A percentile compares a stretch with the other conserved stretches of the same genome.
phyloP scores from a whole-genome alignment of 2,797 vertebrate genomes.

The Sebastes reedi region DNA sequence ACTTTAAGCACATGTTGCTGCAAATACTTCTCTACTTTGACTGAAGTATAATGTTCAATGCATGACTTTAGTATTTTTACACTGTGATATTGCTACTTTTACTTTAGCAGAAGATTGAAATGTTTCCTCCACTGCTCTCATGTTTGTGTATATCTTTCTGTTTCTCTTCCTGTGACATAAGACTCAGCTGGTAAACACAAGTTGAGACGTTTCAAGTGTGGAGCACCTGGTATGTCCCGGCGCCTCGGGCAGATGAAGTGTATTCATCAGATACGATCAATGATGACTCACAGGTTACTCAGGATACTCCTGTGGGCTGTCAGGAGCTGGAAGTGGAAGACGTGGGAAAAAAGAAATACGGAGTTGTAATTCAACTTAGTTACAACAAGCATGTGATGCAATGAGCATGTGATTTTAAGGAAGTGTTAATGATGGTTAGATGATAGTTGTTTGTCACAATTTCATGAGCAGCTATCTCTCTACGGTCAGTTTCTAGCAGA shows the following conservation, averaged over 20 bases:
- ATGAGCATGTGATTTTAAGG: background rate
- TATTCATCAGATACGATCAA: background rate
- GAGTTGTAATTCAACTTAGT: background rate
- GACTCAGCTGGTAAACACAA: conserved; percentile 26
- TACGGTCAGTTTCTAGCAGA: background rate
- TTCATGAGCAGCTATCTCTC: background rate
- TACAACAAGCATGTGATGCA: background rate
- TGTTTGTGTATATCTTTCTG: background rate
- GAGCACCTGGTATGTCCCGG: background rate
- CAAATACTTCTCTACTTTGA: background rate
- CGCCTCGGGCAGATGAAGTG: background rate
- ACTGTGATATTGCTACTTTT: background rate
- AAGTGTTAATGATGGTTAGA: background rate
- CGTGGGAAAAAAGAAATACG: accelerated
- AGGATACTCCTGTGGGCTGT: background rate
- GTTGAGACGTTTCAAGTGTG: conserved; percentile 12
- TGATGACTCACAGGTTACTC: conserved; percentile 19
- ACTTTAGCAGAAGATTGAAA: background rate
- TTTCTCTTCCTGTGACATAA: conserved; percentile 4
- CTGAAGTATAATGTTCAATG: background rate
- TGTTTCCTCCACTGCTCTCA: background rate
- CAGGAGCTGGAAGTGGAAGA: background rate
- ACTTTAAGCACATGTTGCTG: background rate
- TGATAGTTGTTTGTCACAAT: background rate
- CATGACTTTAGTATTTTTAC: background rate